Percentiles rank a stretch among this genome's conserved stretches.
Evolutionary conservation across 2,888 invertebrate species (phyloP).

Genomic region (Hipparchia semele): DNA sequence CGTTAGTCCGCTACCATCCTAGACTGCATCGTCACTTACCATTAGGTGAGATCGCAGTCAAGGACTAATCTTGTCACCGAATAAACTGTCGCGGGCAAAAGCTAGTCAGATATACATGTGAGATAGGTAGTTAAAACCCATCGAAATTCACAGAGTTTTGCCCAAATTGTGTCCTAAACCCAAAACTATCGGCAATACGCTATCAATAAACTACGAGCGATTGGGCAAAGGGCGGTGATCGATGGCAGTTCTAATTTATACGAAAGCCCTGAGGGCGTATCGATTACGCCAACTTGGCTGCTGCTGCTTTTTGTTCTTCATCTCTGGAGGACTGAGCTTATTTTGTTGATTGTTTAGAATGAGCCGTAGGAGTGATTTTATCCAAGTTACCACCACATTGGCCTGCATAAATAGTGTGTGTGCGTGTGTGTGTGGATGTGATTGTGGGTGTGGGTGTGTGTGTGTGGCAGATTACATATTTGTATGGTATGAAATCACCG

Average conservation of each 20-base stretch:
- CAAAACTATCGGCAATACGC: slow-evolving; percentile 75
- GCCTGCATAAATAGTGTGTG: no score
- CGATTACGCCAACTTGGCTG: slow-evolving; percentile 76
- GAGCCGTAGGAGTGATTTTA: slow-evolving; percentile 30
- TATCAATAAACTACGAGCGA: slow-evolving; percentile 79
- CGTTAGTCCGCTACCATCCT: no score
- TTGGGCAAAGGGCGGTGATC: slow-evolving; percentile 80
- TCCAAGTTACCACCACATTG: slow-evolving; percentile 25
- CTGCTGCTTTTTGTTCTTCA: slow-evolving; percentile 72
- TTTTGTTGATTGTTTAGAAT: slow-evolving; percentile 39
- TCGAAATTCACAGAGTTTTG: slow-evolving; percentile 10
- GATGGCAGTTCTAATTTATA: slow-evolving; percentile 82
- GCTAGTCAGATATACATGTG: no score
- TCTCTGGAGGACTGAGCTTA: slow-evolving; percentile 58
- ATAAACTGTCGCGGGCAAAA: no score
- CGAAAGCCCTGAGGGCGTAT: slow-evolving; percentile 81
- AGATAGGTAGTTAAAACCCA: not conserved
- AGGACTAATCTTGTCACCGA: no score
- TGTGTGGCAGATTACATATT: no score
- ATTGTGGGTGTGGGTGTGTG: no score
- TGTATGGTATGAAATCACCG: no score
- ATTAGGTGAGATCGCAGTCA: no score
- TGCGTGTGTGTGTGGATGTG: no score
- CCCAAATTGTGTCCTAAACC: slow-evolving; percentile 36
- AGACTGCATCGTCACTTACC: no score